phyloP scores from a whole-genome alignment of 2,797 vertebrate species.

The Pogonophryne albipinna region DNA sequence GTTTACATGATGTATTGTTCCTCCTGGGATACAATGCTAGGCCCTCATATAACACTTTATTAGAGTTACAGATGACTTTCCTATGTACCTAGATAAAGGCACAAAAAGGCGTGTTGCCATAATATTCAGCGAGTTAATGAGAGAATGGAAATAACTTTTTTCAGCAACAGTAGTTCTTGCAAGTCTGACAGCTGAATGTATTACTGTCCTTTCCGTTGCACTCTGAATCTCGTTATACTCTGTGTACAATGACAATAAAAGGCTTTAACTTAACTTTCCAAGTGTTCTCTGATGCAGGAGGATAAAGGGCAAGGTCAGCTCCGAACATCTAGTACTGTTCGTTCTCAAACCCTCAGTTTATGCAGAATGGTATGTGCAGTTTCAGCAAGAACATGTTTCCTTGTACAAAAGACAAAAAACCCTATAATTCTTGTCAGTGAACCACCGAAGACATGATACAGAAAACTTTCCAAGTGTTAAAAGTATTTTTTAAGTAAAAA shows the following conservation, averaged over 20 bases:
- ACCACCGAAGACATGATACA: constrained; percentile 64
- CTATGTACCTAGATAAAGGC: neutral
- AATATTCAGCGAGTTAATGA: neutral
- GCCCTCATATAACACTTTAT: neutral
- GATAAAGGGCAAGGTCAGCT: constrained; percentile 20
- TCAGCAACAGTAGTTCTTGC: neutral
- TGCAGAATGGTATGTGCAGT: constrained; percentile 61
- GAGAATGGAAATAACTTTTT: constrained; percentile 8
- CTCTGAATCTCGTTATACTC: no score
- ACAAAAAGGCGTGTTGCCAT: neutral
- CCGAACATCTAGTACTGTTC: constrained; percentile 25
- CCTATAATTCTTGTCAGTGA: constrained; percentile 69
- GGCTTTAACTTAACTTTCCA: no score
- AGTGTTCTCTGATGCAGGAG: constrained; percentile 20
- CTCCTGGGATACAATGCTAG: neutral
- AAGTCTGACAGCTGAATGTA: constrained; percentile 3
- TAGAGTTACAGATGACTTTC: neutral
- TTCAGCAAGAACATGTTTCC: constrained; percentile 72
- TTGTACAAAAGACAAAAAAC: constrained; percentile 68
- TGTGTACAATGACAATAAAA: no score
- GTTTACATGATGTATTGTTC: constrained; percentile 18
- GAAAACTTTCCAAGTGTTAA: constrained; percentile 68
- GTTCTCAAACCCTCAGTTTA: constrained; percentile 48
- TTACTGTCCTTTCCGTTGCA: neutral
- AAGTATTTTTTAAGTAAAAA: constrained; percentile 66